Evolutionary conservation across 53 echinoderm and acorn worm genomes (phyloP).

Genomic region (Patiria pectinifera): DNA sequence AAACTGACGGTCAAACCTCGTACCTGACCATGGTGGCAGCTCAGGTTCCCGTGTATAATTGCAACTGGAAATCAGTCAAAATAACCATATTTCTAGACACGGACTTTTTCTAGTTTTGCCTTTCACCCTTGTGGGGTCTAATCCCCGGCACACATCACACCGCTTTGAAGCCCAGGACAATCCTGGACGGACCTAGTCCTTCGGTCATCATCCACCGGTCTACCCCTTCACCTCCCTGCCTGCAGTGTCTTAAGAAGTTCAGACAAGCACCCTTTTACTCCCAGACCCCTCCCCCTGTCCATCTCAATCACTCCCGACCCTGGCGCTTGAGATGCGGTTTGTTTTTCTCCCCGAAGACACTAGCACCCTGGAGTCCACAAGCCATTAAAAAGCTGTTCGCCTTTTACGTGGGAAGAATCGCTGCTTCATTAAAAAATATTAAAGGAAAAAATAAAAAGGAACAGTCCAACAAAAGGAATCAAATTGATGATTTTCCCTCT

Average conservation of each 20-base stretch:
- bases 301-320: neutral
- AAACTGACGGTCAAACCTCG: too few species aligned
- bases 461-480: conserved; percentile 44
- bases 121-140: neutral
- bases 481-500: conserved; percentile 40
- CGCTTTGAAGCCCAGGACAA: conserved; percentile 35
- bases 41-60: too few species aligned
- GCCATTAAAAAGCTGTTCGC: conserved; percentile 61
- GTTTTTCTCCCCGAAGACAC: conserved; percentile 39
- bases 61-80: neutral
- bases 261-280: conserved; percentile 9
- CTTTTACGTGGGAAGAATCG: conserved; percentile 28
- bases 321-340: conserved; percentile 22
- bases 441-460: neutral
- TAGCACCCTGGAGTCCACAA: conserved; percentile 36
- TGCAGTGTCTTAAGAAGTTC: neutral
- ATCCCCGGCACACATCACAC: neutral
- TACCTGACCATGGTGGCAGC: too few species aligned
- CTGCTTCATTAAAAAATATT: conserved; percentile 26
- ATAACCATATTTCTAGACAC: neutral
- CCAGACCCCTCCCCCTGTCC: neutral
- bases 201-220: neutral
- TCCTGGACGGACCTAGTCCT: conserved; percentile 7
- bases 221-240: neutral
- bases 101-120: neutral